Evolutionary conservation across 2,113 vertebrate species (phyloP), one percentile per base, ranked within the genome.

Genomic region (Periophthalmus modestus): DNA sequence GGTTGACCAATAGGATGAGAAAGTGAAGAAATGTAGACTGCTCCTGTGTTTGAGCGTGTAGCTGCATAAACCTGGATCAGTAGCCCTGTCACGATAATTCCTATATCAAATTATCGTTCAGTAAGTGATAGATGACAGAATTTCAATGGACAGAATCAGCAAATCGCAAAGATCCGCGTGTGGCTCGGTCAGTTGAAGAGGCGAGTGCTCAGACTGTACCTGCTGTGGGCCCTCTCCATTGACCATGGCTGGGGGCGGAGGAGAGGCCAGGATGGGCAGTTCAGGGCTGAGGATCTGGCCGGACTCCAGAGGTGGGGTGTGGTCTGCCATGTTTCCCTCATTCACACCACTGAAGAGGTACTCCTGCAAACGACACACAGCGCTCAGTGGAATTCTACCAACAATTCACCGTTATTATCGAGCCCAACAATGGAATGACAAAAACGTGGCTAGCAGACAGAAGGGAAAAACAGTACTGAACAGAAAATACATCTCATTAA

Each of bases 201-300:
- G 19, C 3, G 65, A 7, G 65, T 16, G 66, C 39, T 43, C 1
- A 6, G 16, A 21, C 23, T 4, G 24, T 95, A 99, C 97, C 96
- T 99, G 97, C 88, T 98, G 97, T 74, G 96, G 93, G 84, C 96
- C 96, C 84, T 99, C 97, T 58, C 97, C 96, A 67, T 97, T 98
- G 92, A 97, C 96, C 93, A 98, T 96, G 65, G 94, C 89, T 79
- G 95, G 92, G 85, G 96, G 94, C 76, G 95, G 90, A 34, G 92
- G 91, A 14, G 93, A 91, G 39, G 86, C 93, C 47, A 98, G 93
- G 82, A 97, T 94, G 86, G 96, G 95, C 88, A 97, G 95, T 88
- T 98, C 97, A 87, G 95, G 93, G 93, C 93, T 95, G 92, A 96
- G 94, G 92, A 97, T 94, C 73, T 96, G 95, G 93, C 95, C 90